A percentile compares a stretch with the other conserved stretches of the same genome.
phyloP scores from a whole-genome alignment of 2,113 vertebrate species.

The Malurus elegans region DNA sequence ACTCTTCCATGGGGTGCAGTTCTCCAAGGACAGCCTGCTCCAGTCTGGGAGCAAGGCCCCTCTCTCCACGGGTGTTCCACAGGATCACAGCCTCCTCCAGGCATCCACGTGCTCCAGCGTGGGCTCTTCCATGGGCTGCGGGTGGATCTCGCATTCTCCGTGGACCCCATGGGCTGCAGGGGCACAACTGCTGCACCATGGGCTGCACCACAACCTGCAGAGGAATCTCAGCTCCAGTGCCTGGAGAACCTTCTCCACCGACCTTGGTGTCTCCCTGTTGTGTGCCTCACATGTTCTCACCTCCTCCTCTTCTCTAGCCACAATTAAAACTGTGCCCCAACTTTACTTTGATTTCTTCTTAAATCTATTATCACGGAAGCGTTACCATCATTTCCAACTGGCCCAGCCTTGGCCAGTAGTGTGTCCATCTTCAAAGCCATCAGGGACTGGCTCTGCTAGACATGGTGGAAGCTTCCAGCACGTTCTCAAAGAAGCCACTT shows the following conservation, averaged over 20 bases:
- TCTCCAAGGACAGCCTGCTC: neutral
- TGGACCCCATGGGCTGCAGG: neutral
- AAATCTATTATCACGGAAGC: neutral
- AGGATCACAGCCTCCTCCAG: neutral
- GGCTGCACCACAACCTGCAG: neutral
- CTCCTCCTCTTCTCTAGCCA: neutral
- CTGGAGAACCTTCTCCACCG: neutral
- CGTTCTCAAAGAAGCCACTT: neutral
- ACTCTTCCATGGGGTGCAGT: neutral
- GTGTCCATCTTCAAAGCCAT: fast-evolving
- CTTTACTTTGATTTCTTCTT: neutral
- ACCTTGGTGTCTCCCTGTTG: neutral
- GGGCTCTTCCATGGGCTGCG: fast-evolving
- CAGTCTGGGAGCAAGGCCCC: neutral
- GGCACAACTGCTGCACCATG: neutral
- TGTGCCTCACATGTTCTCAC: neutral
- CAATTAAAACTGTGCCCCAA: neutral
- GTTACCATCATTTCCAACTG: neutral
- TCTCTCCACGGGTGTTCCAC: neutral
- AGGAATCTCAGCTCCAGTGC: fast-evolving
- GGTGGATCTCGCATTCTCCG: neutral
- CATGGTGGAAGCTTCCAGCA: neutral
- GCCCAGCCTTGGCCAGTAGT: neutral
- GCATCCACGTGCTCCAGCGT: fast-evolving
- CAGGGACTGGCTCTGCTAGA: neutral